phyloP scores from a whole-genome alignment of 2,888 invertebrate species.

The Drosophila aldrichi region DNA sequence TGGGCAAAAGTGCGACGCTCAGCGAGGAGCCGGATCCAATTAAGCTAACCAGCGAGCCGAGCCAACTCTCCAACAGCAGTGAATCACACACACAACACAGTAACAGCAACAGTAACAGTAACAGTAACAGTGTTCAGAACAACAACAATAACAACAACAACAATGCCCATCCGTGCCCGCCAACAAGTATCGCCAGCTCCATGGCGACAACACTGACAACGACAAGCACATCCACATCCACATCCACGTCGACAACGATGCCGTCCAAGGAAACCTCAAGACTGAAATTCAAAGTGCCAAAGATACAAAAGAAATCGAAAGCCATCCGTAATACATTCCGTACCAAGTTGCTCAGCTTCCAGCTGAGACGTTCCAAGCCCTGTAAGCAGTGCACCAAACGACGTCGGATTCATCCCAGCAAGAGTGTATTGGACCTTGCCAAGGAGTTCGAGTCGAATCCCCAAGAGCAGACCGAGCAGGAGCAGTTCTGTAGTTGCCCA shows the following conservation, averaged over 20 bases:
- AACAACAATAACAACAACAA: constrained; percentile 43
- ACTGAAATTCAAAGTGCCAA: constrained; percentile 83
- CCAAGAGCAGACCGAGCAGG: constrained; percentile 30
- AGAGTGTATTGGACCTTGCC: constrained; percentile 83
- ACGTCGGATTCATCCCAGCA: constrained; percentile 83
- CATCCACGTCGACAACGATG: constrained; percentile 44
- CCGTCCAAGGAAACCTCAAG: constrained; percentile 82
- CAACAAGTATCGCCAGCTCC: constrained; percentile 52
- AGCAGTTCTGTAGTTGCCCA: constrained; percentile 83
- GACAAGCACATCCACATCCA: constrained; percentile 41
- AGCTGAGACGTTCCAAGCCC: constrained; percentile 77
- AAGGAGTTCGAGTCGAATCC: constrained; percentile 77
- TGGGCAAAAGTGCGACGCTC: constrained; percentile 48
- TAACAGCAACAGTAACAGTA: background rate
- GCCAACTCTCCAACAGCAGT: constrained; percentile 47
- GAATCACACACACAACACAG: constrained; percentile 39
- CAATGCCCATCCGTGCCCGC: constrained; percentile 45
- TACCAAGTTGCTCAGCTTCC: constrained; percentile 83
- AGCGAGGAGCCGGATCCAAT: constrained; percentile 62
- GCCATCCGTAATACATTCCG: constrained; percentile 84
- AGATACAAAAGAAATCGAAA: constrained; percentile 84
- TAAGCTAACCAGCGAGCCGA: constrained; percentile 26
- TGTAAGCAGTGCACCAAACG: constrained; percentile 84
- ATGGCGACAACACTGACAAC: constrained; percentile 55
- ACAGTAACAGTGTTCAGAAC: constrained; percentile 8